Base-by-base conservation (phyloP, 2,888 invertebrate species). In the Drymonia ruficornis region DNA sequence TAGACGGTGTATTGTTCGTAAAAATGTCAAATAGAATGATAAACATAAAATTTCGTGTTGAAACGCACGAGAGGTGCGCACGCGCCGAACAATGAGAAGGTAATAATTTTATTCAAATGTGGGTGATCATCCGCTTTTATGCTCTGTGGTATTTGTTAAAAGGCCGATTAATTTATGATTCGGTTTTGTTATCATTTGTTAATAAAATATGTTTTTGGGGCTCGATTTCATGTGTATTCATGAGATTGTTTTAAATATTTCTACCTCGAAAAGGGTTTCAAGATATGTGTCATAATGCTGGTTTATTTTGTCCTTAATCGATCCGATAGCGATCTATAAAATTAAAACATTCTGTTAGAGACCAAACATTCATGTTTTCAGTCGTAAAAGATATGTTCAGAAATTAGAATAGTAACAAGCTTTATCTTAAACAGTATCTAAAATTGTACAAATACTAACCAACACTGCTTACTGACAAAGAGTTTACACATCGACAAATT, bases 1-100 rank as follows among this genome's bases (percentile, higher is more conserved):
- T 63, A 70, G 65, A 65, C 56, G 72, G 61, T 62, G 82, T 80
- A 89, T 89, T 91, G 89, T 91, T 88, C 86, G 83, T 85, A 86
- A 87, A 87, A 89, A 89, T 90, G 90, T 89, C 89, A 90, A 91
- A 88, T 86, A 85, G 87, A 89, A 91, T 91, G 91, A 91, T 90
- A 89, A 89, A 90, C 90, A 89, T 83, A 88, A 91, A 88, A 86
- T 82, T 80, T 82, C 80, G 84, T 88, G 89, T 88, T 86, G 86
- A 87, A 90, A 89, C 78, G 78, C 72, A 75, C 70, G 76, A 72
- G 70, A 74, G 72, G 67, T 65, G 80, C 79, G 86, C 84, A 85
- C 83, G 86, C 82, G 81, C 75, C 63, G 72, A 73, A 81, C 82
- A 86, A 84, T 84, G 77, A 67, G 70, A 65, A 70, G 72, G 80